Evolutionary conservation across 2,888 invertebrate genomes (phyloP).

Genomic region (Melipona bicolor): DNA sequence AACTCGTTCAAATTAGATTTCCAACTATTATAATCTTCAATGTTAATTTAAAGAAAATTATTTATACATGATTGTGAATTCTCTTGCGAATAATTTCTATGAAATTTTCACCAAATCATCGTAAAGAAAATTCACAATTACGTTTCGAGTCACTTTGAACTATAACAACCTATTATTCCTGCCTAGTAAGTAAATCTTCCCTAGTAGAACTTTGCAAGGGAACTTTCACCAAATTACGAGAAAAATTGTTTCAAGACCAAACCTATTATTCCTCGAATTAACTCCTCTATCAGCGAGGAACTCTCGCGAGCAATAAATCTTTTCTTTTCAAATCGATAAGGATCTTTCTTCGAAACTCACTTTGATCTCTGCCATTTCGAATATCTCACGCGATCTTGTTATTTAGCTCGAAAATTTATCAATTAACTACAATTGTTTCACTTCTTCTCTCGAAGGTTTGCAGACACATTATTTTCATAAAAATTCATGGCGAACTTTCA

Average conservation of each 20-base stretch:
- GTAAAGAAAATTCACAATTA: background rate
- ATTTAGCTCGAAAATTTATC: background rate
- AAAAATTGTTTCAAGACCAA: conserved; percentile 5
- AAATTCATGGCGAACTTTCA: background rate
- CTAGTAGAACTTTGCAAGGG: background rate
- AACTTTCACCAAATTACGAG: conserved; percentile 7
- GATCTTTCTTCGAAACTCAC: background rate
- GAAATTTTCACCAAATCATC: background rate
- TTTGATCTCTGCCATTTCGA: background rate
- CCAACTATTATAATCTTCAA: background rate
- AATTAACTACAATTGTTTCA: background rate
- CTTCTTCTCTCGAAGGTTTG: background rate
- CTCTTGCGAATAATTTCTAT: background rate
- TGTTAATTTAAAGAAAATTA: background rate
- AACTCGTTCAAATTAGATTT: background rate
- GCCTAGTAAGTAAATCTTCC: conserved; percentile 11
- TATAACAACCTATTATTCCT: conserved; percentile 13
- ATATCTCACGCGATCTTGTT: background rate
- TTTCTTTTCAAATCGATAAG: background rate
- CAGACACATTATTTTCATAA: background rate
- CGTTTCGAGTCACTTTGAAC: background rate
- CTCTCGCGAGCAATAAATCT: background rate
- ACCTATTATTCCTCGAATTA: background rate
- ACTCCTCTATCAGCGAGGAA: background rate
- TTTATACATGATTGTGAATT: background rate